These are phyloP conservation scores for Vicugna pacos DNA, from an alignment of 2,113 vertebrate species.

Conservation along the genomic window DNA sequence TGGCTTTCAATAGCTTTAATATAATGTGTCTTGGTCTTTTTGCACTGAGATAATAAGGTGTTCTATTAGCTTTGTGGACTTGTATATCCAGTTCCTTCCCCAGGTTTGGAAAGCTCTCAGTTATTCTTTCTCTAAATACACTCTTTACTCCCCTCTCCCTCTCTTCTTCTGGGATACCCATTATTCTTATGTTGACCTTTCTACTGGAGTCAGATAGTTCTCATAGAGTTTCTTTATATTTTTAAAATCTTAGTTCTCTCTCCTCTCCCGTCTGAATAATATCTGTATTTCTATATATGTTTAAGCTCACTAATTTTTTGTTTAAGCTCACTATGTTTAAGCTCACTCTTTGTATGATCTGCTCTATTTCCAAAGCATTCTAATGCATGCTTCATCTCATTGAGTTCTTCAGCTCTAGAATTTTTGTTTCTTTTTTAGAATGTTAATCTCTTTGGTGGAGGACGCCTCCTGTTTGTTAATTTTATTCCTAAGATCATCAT, in stretches of 20 bases:
- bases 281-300: neutral
- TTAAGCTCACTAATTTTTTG: neutral
- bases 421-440: neutral
- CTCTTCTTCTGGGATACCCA: neutral
- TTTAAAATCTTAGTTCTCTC: neutral
- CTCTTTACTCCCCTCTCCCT: neutral
- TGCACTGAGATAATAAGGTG: neutral
- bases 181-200: neutral
- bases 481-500: neutral
- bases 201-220: neutral
- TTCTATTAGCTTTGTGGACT: neutral
- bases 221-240: neutral
- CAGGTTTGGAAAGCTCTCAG: neutral
- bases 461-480: neutral
- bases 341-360: neutral
- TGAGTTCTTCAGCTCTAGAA: neutral
- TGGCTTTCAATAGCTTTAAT: neutral
- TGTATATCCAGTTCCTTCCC: neutral
- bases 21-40: neutral
- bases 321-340: neutral
- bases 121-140: neutral
- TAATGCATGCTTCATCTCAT: neutral
- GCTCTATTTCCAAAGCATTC: neutral
- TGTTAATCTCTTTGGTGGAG: neutral
- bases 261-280: neutral